Evolutionary conservation across 2,113 vertebrate genomes (phyloP).

Genomic region (Microtus oregoni): DNA sequence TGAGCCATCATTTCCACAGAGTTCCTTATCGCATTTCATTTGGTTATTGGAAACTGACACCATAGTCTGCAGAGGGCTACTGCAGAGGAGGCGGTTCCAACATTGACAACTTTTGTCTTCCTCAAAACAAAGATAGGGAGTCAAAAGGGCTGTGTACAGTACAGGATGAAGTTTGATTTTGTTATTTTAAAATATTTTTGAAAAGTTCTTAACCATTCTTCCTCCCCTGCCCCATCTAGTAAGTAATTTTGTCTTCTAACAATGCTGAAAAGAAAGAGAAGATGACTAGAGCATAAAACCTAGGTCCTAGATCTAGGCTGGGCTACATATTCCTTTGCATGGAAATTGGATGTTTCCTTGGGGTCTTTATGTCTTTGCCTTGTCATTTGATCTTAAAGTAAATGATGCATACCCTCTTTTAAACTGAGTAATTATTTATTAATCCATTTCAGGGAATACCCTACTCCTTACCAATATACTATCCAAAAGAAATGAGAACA

Average conservation of each 20-base stretch:
- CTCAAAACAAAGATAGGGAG: conserved; percentile 76
- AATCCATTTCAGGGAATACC: conserved; percentile 30
- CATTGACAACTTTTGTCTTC: conserved; percentile 85
- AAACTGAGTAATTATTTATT: conserved; percentile 64
- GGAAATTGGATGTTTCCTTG: conserved; percentile 52
- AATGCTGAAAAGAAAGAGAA: conserved; percentile 83
- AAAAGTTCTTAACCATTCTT: conserved; percentile 59
- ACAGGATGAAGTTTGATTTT: conserved; percentile 75
- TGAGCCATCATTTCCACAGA: conserved; percentile 83
- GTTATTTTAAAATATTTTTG: conserved; percentile 75
- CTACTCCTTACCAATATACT: conserved; percentile 19
- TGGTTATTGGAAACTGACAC: conserved; percentile 89
- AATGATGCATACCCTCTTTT: conserved; percentile 30
- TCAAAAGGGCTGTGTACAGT: conserved; percentile 79
- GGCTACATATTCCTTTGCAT: conserved; percentile 20
- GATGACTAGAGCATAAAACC: conserved; percentile 54
- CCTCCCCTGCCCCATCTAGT: conserved; percentile 29
- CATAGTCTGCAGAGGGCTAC: conserved; percentile 88
- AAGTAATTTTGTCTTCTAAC: conserved; percentile 75
- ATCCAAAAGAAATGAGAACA: conserved; percentile 63
- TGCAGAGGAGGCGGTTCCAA: conserved; percentile 88
- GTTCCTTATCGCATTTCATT: conserved; percentile 96
- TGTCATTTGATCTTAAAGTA: conserved; percentile 55
- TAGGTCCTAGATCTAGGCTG: conserved; percentile 39
- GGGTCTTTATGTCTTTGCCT: conserved; percentile 61